These are phyloP conservation scores for Pygoscelis antarcticus DNA, from an alignment of 2,113 vertebrate genomes.

Conservation along the genomic window DNA sequence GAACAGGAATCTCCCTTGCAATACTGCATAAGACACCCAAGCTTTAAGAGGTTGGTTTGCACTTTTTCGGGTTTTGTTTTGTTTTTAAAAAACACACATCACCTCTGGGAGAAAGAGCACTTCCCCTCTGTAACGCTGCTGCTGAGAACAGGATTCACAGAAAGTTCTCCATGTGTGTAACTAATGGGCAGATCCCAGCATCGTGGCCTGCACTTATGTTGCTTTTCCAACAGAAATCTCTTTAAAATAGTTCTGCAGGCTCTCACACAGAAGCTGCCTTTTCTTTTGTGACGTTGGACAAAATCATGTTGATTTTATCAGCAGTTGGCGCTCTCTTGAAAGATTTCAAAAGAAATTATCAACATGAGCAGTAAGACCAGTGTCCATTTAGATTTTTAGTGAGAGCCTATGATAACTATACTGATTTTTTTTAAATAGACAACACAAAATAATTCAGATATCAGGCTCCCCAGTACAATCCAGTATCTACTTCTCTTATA, in stretches of 20 bases:
- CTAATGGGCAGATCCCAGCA: neutral
- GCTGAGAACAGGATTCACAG: neutral
- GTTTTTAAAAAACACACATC: neutral
- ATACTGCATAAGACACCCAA: neutral
- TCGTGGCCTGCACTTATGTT: fast-evolving
- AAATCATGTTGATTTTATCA: neutral
- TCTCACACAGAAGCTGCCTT: neutral
- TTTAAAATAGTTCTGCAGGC: neutral
- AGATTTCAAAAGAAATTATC: neutral
- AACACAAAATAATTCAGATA: neutral
- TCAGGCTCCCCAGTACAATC: neutral
- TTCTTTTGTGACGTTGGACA: fast-evolving
- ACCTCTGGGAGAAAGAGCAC: neutral
- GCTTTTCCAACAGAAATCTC: neutral
- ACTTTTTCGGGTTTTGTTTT: neutral
- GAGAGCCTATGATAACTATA: neutral
- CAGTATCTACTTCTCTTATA: neutral
- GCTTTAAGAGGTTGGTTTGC: neutral
- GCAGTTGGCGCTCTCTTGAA: neutral
- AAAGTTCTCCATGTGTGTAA: fast-evolving
- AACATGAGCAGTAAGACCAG: neutral
- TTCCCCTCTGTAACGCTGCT: neutral
- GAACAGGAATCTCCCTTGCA: neutral
- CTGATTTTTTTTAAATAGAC: neutral
- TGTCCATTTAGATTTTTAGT: neutral